Base-by-base conservation (phyloP, 92 coral and sea anemone genomes). In the Montipora capitata region DNA sequence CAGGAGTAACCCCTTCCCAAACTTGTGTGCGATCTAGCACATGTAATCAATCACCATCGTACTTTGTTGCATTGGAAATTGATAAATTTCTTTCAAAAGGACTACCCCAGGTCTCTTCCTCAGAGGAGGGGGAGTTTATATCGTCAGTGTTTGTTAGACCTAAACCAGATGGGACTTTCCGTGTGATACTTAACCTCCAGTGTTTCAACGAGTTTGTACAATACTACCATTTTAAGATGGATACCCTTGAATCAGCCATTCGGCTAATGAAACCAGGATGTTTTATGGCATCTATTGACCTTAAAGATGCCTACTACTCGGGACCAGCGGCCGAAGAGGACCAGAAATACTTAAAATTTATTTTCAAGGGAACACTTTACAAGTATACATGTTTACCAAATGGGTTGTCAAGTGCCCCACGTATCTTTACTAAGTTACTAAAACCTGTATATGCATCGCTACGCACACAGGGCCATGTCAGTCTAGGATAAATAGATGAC, bases 151-250 rank as follows among this genome's bases (percentile, higher is more conserved):
- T 86, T 62, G 74, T 86, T 12, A 59, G 57, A 61, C 90, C 84
- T 40, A 86, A 86, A 54, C 59, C 57, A 48, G 90, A 86, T 68
- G 90, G 85, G 52, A 11, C 89, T 1, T 54, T 40, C 67, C 71
- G 89, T 38, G 41, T 76, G 74, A 85, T 85, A n/a, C n/a, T n/a
- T n/a, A n/a, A 85, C 61, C 75, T 85, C 52, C 74, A 83, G 27
- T 4, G 20, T 61, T 61, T 91, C 62, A 87, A 92, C 48, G 27
- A 73, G 62, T 92, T n/a, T 82, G 87, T 92, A 51, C 77, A 77
- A n/a, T 74, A 68, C 16, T 52, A 82, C 58, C 68, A 92, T 71
- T 87, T 92, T 58, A 88, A 87, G 78, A 88, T 88, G 89, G 92
- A 92, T 9, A 74, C 92, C 48, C 63, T 91, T 4, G 77, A 81